phyloP scores from a whole-genome alignment of 2,797 vertebrate species.

The Sebastes oblongus region DNA sequence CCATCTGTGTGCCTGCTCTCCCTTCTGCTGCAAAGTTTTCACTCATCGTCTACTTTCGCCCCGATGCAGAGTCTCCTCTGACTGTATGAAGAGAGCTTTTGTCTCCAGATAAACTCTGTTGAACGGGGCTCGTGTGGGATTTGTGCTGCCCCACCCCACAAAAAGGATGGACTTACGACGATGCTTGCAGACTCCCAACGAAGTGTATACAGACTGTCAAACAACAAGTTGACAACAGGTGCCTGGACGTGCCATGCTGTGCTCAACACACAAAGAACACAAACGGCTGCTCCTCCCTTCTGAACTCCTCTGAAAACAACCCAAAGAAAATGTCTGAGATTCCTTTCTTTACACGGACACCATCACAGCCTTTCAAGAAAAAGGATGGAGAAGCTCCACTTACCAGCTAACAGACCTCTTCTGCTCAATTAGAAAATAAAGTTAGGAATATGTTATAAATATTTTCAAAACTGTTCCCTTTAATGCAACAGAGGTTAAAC shows the following conservation, averaged over 20 bases:
- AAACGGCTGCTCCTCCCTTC: conserved; percentile 29
- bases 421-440: background rate
- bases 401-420: background rate
- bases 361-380: background rate
- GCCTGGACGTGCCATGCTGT: conserved; percentile 47
- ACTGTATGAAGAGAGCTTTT: conserved; percentile 40
- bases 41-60: conserved; percentile 20
- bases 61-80: conserved; percentile 15
- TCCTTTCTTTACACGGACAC: conserved; percentile 8
- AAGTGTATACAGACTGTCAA: conserved; percentile 36
- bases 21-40: conserved; percentile 48
- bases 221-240: conserved; percentile 46
- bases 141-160: conserved; percentile 30
- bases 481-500: background rate
- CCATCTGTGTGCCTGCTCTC: conserved; percentile 62
- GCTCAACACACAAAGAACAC: conserved; percentile 30
- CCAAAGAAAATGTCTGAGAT: conserved; percentile 32
- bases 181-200: conserved; percentile 1
- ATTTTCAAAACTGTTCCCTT: background rate
- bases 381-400: background rate
- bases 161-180: conserved; percentile 2
- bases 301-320: conserved; percentile 41
- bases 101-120: conserved; percentile 41
- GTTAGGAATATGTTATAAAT: background rate
- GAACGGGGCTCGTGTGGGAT: conserved; percentile 39